Conservation (phyloP, 1,140 invertebrate species). For the Asbolus verrucosus region DNA sequence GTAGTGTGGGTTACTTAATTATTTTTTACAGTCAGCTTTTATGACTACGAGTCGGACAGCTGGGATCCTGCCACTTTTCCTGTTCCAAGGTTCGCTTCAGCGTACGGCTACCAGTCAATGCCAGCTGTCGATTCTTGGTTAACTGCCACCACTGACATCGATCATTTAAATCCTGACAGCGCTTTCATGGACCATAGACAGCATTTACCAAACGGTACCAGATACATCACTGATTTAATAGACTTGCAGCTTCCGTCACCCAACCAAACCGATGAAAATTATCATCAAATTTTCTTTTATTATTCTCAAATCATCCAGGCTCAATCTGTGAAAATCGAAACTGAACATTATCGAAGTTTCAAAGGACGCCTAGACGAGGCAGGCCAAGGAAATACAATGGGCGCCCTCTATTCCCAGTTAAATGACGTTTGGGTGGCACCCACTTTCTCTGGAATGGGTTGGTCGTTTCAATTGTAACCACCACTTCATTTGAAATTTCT, state of each 20-base stretch:
- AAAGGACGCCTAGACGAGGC: constrained; percentile 67
- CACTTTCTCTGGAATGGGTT: constrained; percentile 88
- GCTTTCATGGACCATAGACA: constrained; percentile 79
- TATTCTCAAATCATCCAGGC: constrained; percentile 74
- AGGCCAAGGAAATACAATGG: constrained; percentile 87
- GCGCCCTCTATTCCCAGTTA: constrained; percentile 97
- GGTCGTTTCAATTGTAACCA: not conserved
- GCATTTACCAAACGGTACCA: constrained; percentile 81
- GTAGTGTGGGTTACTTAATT: not conserved
- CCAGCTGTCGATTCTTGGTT: constrained; percentile 76
- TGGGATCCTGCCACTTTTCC: constrained; percentile 87
- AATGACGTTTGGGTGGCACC: constrained; percentile 98
- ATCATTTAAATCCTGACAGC: constrained; percentile 74
- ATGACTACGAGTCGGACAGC: constrained; percentile 85
- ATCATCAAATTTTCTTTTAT: constrained; percentile 71
- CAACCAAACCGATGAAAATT: constrained; percentile 64
- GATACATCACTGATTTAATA: constrained; percentile 72
- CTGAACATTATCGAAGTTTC: constrained; percentile 86
- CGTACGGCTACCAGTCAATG: constrained; percentile 95
- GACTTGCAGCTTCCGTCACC: constrained; percentile 71
- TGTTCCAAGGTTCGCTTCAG: constrained; percentile 89
- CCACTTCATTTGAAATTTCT: constrained; percentile 4
- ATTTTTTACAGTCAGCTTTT: constrained; percentile 85
- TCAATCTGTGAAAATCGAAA: constrained; percentile 56
- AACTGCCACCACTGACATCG: constrained; percentile 67